Conservation (phyloP, 2,888 invertebrate genomes). For the Ormyrus thymus region DNA sequence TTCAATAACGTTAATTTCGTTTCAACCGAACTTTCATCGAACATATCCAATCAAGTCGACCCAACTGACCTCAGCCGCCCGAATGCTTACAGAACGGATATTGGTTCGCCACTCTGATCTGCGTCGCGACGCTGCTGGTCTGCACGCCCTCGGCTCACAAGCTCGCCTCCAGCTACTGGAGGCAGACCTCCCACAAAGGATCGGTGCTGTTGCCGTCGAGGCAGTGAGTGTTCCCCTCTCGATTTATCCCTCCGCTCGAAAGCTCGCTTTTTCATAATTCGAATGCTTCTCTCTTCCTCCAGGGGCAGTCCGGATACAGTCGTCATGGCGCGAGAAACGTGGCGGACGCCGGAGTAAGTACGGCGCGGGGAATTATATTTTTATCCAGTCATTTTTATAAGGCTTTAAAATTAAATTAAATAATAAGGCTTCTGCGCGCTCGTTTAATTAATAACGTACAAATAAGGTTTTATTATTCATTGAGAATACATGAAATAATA, state of each 20-base stretch:
- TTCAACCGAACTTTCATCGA: no score
- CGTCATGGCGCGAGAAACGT: constrained; percentile 66
- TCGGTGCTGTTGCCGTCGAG: constrained; percentile 63
- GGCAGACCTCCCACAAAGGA: constrained; percentile 62
- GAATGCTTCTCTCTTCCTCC: constrained; percentile 24
- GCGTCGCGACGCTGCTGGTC: constrained; percentile 78
- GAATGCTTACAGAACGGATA: constrained; percentile 79
- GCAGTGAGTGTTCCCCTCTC: constrained; percentile 63
- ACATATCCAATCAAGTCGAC: no score
- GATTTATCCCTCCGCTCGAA: background rate
- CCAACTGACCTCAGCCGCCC: no score
- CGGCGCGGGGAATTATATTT: no score
- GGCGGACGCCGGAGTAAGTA: constrained; percentile 70
- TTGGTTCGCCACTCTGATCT: constrained; percentile 82
- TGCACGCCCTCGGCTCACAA: constrained; percentile 80
- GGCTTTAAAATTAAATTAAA: no score
- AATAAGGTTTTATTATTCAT: no score
- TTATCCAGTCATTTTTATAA: no score
- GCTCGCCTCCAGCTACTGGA: constrained; percentile 76
- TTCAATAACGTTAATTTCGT: no score
- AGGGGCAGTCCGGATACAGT: constrained; percentile 69
- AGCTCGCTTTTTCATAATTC: constrained; percentile 10
- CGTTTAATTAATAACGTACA: no score
- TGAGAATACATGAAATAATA: no score
- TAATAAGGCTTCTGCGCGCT: no score